Evolutionary conservation across 2,888 invertebrate species (phyloP).

Genomic region (Junonia oenone): DNA sequence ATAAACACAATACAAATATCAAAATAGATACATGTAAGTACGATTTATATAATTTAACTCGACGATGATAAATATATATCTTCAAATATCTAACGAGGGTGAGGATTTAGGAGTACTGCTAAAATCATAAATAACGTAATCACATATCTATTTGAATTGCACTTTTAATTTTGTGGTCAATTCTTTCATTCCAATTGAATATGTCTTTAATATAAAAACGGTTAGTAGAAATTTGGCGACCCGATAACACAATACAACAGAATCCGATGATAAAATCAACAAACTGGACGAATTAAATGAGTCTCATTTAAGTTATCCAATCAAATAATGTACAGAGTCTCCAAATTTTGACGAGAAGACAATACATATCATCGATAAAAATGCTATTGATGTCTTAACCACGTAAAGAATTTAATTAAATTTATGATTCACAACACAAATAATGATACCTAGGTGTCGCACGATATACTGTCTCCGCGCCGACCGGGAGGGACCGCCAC

Average conservation of each 20-base stretch:
- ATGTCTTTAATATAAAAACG: background rate
- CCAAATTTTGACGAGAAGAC: slow-evolving; percentile 13
- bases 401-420: slow-evolving; percentile 18
- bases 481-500: slow-evolving; percentile 68
- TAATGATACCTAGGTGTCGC: slow-evolving; percentile 32
- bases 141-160: background rate
- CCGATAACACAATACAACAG: background rate
- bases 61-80: slow-evolving; percentile 29
- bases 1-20: slow-evolving; percentile 35
- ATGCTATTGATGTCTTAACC: slow-evolving; percentile 25
- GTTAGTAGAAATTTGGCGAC: background rate
- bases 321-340: background rate
- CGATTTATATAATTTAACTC: slow-evolving; percentile 31
- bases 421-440: slow-evolving; percentile 52
- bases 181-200: background rate
- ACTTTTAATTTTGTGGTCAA: background rate
- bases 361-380: slow-evolving; percentile 3
- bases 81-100: slow-evolving; percentile 18
- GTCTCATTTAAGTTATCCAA: background rate
- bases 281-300: too few species aligned
- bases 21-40: slow-evolving; percentile 35
- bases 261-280: background rate
- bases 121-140: slow-evolving; percentile 13
- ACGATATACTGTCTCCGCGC: slow-evolving; percentile 45
- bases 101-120: slow-evolving; percentile 29